A percentile compares a stretch with the other conserved stretches of the same genome.
These are phyloP conservation scores for Cotesia glomerata DNA, from an alignment of 1,140 invertebrate species.

Conservation along the genomic window DNA sequence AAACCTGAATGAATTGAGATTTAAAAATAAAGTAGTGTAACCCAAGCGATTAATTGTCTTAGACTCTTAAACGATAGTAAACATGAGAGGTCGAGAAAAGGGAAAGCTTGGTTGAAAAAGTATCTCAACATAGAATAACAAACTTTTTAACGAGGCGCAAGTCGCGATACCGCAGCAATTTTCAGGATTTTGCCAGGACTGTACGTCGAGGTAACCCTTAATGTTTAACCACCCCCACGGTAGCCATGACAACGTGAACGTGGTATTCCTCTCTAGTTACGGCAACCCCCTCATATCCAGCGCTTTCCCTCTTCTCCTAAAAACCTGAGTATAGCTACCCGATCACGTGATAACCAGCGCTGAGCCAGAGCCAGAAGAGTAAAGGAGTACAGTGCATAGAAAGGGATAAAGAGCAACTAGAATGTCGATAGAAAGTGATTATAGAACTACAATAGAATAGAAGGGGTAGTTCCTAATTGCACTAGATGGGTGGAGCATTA, in stretches of 20 bases:
- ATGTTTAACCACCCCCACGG: constrained; percentile 56
- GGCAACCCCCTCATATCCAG: constrained; percentile 35
- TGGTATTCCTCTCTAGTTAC: constrained; percentile 48
- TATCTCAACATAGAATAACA: constrained; percentile 31
- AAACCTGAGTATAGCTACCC: constrained; percentile 55
- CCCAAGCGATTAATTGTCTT: constrained; percentile 51
- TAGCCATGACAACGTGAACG: constrained; percentile 54
- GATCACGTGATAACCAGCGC: constrained; percentile 50
- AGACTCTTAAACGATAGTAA: constrained; percentile 53
- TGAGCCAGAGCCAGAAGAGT: constrained; percentile 41
- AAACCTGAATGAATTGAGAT: not conserved
- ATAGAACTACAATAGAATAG: constrained; percentile 52
- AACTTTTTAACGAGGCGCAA: constrained; percentile 34
- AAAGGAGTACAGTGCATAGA: constrained; percentile 13
- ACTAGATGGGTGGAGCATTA: constrained; percentile 50
- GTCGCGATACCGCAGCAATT: constrained; percentile 34
- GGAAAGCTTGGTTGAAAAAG: constrained; percentile 53
- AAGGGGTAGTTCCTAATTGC: constrained; percentile 59
- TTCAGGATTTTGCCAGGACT: constrained; percentile 56
- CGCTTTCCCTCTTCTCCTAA: constrained; percentile 43
- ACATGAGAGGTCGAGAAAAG: constrained; percentile 53
- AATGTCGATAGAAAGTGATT: constrained; percentile 44
- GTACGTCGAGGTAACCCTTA: constrained; percentile 55
- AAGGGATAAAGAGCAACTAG: not conserved
- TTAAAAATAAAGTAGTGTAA: constrained; percentile 25